A percentile compares a stretch with the other conserved stretches of the same genome.
phyloP scores from a whole-genome alignment of 2,888 invertebrate genomes.

The Hyposoter didymator region DNA sequence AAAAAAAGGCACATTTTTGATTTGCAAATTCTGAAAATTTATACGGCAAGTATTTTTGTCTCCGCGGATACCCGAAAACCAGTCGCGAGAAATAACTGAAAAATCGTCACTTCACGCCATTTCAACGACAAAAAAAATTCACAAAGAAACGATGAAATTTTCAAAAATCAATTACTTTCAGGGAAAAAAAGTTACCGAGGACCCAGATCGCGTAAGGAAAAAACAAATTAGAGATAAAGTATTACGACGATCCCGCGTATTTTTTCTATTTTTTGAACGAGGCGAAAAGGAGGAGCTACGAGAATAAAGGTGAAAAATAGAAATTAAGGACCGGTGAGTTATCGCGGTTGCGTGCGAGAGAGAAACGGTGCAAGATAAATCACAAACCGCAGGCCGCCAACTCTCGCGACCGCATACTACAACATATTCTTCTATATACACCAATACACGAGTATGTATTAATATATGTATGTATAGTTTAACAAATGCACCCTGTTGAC shows the following conservation, averaged over 20 bases:
- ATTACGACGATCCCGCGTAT: slow-evolving; percentile 24
- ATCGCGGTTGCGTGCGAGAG: slow-evolving; percentile 82
- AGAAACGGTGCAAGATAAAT: slow-evolving; percentile 82
- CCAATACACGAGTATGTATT: slow-evolving; percentile 22
- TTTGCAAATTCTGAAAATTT: too few relatives aligned
- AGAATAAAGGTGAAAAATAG: slow-evolving; percentile 80
- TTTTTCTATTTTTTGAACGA: slow-evolving; percentile 49
- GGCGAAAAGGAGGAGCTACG: slow-evolving; percentile 53
- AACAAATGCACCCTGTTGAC: slow-evolving; percentile 62
- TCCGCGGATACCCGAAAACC: neutral
- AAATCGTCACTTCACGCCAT: neutral
- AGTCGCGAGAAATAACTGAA: neutral
- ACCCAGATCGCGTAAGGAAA: neutral
- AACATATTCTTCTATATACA: slow-evolving; percentile 35
- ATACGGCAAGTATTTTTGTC: too few relatives aligned
- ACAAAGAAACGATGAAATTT: neutral
- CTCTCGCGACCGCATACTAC: slow-evolving; percentile 73
- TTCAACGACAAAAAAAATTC: neutral
- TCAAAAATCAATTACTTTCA: neutral
- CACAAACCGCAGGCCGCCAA: slow-evolving; percentile 81
- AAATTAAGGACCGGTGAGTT: slow-evolving; percentile 83
- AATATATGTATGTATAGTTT: slow-evolving; percentile 39
- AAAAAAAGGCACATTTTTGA: too few relatives aligned
- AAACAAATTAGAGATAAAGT: slow-evolving; percentile 17
- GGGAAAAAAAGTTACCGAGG: neutral